Percentiles rank a stretch among this genome's conserved stretches.
phyloP scores from a whole-genome alignment of 2,797 vertebrate species.

The Poecilia gillii region DNA sequence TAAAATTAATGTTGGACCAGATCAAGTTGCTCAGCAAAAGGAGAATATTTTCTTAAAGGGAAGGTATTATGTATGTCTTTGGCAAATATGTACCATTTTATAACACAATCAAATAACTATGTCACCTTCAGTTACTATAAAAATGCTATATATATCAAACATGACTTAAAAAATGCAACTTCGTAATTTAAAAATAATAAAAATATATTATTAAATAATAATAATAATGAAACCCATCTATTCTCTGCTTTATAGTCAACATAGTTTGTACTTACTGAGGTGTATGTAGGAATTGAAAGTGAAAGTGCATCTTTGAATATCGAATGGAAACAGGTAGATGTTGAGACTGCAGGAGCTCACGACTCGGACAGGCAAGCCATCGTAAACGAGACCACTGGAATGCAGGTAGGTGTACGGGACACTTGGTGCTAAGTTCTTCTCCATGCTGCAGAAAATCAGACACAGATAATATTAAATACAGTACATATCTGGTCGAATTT shows the following conservation, averaged over 20 bases:
- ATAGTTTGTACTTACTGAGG: conserved; percentile 20
- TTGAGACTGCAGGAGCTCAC: conserved; percentile 76
- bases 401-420: conserved; percentile 69
- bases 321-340: conserved; percentile 79
- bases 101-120: no score
- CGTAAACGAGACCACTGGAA: conserved; percentile 53
- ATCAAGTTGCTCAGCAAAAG: neutral
- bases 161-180: no score
- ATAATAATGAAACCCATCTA: no score
- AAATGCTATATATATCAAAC: no score
- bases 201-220: no score
- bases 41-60: neutral
- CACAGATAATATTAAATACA: neutral
- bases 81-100: no score
- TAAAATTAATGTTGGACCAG: neutral
- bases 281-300: conserved; percentile 70
- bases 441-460: conserved; percentile 65
- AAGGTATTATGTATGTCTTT: no score
- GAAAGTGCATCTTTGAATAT: conserved; percentile 74
- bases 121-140: no score
- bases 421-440: conserved; percentile 66
- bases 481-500: neutral
- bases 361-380: conserved; percentile 67
- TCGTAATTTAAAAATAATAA: no score
- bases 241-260: neutral